Evolutionary conservation across 2,113 vertebrate genomes (phyloP).

Genomic region (Cyphomyrus discorhynchus): DNA sequence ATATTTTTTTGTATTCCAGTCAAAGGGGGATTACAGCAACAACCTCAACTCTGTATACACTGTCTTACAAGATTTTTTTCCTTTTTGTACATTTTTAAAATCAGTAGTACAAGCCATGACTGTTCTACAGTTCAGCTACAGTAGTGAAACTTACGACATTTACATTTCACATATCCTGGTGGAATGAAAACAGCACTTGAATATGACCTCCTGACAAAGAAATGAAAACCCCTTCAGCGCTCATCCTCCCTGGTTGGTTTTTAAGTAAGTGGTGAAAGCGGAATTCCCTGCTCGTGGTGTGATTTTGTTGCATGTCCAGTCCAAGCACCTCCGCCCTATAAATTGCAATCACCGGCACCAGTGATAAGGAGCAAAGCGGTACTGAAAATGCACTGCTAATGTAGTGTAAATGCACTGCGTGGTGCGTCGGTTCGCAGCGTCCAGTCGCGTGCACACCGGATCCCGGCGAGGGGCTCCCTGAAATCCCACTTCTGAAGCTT

Average conservation of each 20-base stretch:
- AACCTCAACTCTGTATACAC: constrained; percentile 65
- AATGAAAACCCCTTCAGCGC: constrained; percentile 15
- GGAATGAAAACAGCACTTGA: constrained; percentile 73
- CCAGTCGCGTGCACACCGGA: neutral
- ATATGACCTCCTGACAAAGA: constrained; percentile 51
- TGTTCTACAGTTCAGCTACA: constrained; percentile 81
- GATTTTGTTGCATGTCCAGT: constrained; percentile 1
- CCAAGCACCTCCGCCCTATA: neutral
- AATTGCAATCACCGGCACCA: neutral
- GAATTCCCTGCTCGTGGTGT: neutral
- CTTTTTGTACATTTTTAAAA: constrained; percentile 59
- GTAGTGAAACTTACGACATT: constrained; percentile 81
- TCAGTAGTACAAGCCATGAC: constrained; percentile 83
- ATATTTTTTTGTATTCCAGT: constrained; percentile 62
- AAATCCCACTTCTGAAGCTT: neutral
- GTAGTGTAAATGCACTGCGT: neutral
- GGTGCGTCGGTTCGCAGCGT: neutral
- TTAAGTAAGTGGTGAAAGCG: neutral
- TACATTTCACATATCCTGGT: constrained; percentile 77
- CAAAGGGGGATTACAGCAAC: constrained; percentile 75
- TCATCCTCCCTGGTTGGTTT: neutral
- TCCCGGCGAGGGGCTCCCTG: neutral
- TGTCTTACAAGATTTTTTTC: constrained; percentile 54
- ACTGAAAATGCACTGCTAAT: neutral
- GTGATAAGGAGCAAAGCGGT: neutral